Evolutionary conservation across 1,140 invertebrate species (phyloP), one percentile per base, ranked within the genome.

Genomic region (Drosophila takahashii): DNA sequence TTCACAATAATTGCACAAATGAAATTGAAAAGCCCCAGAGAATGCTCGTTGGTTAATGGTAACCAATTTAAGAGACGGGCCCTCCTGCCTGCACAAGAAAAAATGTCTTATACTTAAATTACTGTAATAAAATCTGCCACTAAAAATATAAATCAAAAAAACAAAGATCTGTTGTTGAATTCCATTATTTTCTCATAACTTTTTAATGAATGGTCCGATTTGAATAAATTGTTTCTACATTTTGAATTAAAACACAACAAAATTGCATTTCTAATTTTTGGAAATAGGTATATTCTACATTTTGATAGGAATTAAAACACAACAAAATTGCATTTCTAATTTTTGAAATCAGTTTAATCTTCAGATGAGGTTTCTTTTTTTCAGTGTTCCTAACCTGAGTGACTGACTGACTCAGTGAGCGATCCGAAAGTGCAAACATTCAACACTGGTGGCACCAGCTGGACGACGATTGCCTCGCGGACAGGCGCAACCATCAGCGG

Each of bases 391-490:
- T 18, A 59, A 34, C 60, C 60, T 62, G 60, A 59, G 37, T 62
- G 62, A 47, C 62, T 65, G 48, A 70, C 62, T 70, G 32, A 67
- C 48, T 67, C 60, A 66, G 60, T 69, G 66, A 70, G 41, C 51
- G 50, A 70, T 67, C 73, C 65, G 83, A 86, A 86, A 86, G 83
- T 86, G 83, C 83, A 86, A 86, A 86, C 83, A 86, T 67, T 86
- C 83, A 86, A 86, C 83, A 86, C 83, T 71, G 71, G 83, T 86
- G 83, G 83, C 83, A 86, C 73, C 71, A 76, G 79, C 81, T 86
- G 78, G 64, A 60, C 72, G 65, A 72, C 58, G 72, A 71, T 77
- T 73, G 79, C 78, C 78, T 59, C 39, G 66, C 69, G 69, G 59
- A 71, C 77, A 70, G 65, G 47, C 65, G 48, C 34, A 58, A 65